phyloP scores from a whole-genome alignment of 2,797 vertebrate species.

The Rhinatrema bivittatum region DNA sequence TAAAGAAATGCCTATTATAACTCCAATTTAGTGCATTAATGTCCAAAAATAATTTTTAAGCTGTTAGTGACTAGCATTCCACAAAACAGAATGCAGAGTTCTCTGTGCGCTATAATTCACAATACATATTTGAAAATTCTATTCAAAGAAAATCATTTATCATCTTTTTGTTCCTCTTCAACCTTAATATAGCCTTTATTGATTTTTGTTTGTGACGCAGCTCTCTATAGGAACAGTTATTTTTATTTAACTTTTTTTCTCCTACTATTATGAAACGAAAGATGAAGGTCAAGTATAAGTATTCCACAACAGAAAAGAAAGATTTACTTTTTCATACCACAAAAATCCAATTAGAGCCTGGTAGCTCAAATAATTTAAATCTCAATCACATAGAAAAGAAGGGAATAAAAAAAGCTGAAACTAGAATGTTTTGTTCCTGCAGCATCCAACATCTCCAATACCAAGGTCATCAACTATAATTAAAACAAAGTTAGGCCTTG shows the following conservation, averaged over 20 bases:
- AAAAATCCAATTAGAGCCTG: not conserved
- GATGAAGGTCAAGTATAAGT: not conserved
- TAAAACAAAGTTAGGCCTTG: conserved; percentile 68
- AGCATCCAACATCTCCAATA: conserved; percentile 88
- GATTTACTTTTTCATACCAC: not conserved
- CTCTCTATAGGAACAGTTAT: not conserved
- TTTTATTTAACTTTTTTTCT: not conserved
- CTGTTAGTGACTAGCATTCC: not conserved
- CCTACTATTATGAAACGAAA: not conserved
- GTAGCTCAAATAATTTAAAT: fast-evolving
- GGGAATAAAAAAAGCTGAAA: no score
- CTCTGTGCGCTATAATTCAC: not conserved
- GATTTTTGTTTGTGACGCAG: not conserved
- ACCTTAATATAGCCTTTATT: not conserved
- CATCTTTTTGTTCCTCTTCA: not conserved
- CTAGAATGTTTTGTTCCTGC: conserved; percentile 77
- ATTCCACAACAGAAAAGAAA: not conserved
- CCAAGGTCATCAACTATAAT: conserved; percentile 87
- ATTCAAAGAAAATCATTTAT: not conserved
- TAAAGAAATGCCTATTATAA: no score
- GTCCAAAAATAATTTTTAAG: no score
- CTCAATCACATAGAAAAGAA: no score
- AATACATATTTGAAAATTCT: not conserved
- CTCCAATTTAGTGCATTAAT: no score
- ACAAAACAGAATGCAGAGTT: not conserved